Base-by-base conservation (phyloP, 2,888 invertebrate species). In the Epistrophella euchroma region DNA sequence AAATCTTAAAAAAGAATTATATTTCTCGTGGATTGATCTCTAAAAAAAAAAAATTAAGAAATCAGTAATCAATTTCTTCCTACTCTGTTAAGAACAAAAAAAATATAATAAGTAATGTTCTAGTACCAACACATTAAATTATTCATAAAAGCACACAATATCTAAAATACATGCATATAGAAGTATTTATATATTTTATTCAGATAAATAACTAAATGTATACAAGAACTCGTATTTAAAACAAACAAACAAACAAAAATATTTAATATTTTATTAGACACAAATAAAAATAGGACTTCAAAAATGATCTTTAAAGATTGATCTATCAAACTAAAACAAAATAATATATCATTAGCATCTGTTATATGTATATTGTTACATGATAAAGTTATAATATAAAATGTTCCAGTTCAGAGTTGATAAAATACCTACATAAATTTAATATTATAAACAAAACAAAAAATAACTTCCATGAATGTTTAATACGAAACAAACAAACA, bases 341-440 rank as follows among this genome's bases (percentile, higher is more conserved):
- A 71, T 60, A 11, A 77, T 66, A 74, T 43, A 62, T 43, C 40
- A 60, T 64, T 64, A 10, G 10, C 47, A 66, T 28, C 45, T 66
- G 66, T 66, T 66, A 66, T 45, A 64, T 35, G 50, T 56, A 73
- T 50, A 84, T 84, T 80, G 84, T 84, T 84, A 75, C 52, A 79
- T 66, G 28, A 75, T 66, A 79, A 40, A 60, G 40, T 60, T 60
- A 60, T 22, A 60, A 62, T 60, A 62, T 70, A 64, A 58, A 84
- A 75, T 75, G 75, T 84, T 84, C 74, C 66, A 75, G 84, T 85
- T 85, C 37, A 80, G 72, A 80, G 84, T 85, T 85, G 72, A 80
- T 60, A 70, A 45, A 68, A 70, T 35, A 77, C 32, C n/a, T 68
- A 45, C 22, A 64, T 60, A 11, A 60, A n/a, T n/a, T n/a, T n/a